Evolutionary conservation across 2,797 vertebrate species (phyloP).

Genomic region (Enteromius paludinosus): DNA sequence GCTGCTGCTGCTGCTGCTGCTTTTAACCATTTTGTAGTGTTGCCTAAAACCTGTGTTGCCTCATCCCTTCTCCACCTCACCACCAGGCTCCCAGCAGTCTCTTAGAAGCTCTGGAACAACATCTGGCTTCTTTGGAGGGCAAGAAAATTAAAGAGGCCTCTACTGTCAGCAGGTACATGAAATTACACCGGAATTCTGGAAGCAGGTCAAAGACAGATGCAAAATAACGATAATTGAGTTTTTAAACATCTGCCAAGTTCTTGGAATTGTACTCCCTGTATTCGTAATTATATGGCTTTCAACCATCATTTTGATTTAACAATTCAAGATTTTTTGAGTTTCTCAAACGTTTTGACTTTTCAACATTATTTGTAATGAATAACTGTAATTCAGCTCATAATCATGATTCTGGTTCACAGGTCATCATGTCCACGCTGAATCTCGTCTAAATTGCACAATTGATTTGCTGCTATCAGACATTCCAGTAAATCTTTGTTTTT

Average conservation of each 20-base stretch:
- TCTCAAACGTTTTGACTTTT: neutral
- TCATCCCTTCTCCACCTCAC: conserved; percentile 41
- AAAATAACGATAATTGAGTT: neutral
- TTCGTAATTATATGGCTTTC: neutral
- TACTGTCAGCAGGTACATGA: conserved; percentile 83
- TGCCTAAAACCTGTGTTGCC: conserved; percentile 56
- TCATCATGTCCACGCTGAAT: conserved; percentile 4
- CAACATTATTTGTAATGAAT: neutral
- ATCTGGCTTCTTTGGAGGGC: conserved; percentile 94
- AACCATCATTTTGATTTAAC: neutral
- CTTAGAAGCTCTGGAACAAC: conserved; percentile 93
- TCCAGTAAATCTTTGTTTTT: conserved; percentile 65
- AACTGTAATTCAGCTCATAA: too few relatives aligned
- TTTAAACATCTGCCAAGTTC: neutral
- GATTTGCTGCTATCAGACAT: neutral
- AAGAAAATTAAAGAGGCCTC: conserved; percentile 90
- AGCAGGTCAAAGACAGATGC: neutral
- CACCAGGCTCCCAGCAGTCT: conserved; percentile 90
- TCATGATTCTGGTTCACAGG: conserved; percentile 13
- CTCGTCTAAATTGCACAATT: neutral
- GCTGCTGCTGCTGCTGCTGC: conserved; percentile 39
- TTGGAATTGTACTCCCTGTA: neutral
- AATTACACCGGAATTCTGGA: neutral
- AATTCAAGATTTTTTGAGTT: neutral
- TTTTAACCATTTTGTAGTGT: conserved; percentile 25